phyloP scores from a whole-genome alignment of 2,888 invertebrate species.

The Anagyrus pseudococci region DNA sequence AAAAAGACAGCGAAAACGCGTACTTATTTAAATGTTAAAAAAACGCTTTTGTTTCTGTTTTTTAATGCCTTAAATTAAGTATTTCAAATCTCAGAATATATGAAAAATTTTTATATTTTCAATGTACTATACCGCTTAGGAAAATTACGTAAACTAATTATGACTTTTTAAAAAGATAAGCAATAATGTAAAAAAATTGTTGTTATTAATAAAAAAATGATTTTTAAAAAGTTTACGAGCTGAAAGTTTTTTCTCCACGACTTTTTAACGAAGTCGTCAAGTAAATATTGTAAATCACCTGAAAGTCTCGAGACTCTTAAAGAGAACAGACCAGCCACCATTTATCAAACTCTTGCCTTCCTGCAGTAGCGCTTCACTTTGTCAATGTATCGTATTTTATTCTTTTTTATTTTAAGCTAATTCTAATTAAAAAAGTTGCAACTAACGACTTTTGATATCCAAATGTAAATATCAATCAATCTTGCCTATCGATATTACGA shows the following conservation, averaged over 20 bases:
- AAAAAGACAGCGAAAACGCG: too few species aligned
- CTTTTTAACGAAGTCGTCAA: conserved; percentile 2
- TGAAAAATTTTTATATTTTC: too few species aligned
- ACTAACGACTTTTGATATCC: conserved; percentile 4
- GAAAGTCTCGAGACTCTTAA: conserved; percentile 4
- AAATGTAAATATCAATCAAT: conserved; percentile 19
- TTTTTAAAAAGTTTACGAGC: too few species aligned
- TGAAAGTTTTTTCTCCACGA: background rate
- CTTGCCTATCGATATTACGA: conserved; percentile 14
- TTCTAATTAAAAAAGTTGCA: conserved; percentile 13
- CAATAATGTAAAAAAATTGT: too few species aligned
- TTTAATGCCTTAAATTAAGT: too few species aligned
- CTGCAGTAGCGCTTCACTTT: conserved; percentile 6
- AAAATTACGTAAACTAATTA: too few species aligned
- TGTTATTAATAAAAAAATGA: too few species aligned
- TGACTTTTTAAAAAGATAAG: too few species aligned
- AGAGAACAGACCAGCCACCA: background rate
- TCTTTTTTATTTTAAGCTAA: conserved; percentile 9
- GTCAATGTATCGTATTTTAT: conserved; percentile 9
- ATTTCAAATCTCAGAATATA: too few species aligned
- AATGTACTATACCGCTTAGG: too few species aligned
- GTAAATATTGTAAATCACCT: conserved; percentile 11
- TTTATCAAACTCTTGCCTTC: conserved; percentile 15
- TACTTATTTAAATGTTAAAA: too few species aligned
- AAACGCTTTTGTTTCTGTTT: too few species aligned